Evolutionary conservation across 1,140 invertebrate species (phyloP).

Genomic region (Drosophila mayri): DNA sequence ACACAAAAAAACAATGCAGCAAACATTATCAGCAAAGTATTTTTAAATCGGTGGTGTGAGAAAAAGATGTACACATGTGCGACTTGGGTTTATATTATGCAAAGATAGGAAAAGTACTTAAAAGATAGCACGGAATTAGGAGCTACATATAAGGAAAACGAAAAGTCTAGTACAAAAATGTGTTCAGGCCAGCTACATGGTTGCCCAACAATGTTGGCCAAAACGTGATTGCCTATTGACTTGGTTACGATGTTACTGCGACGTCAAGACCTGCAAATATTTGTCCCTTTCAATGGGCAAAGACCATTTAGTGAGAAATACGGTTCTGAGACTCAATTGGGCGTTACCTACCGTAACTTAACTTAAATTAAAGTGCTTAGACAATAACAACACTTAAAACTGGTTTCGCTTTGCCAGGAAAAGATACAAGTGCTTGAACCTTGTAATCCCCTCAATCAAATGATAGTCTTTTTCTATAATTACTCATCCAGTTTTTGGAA

Average conservation of each 20-base stretch:
- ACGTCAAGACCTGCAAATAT: slow-evolving; percentile 19
- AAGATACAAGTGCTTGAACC: slow-evolving; percentile 13
- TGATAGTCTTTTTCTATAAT: slow-evolving; percentile 15
- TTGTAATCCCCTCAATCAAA: slow-evolving; percentile 21
- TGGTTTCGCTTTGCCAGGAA: slow-evolving; percentile 14
- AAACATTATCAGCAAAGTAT: slow-evolving; percentile 38
- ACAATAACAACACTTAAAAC: slow-evolving; percentile 28
- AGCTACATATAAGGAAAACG: slow-evolving; percentile 1
- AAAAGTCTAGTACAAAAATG: slow-evolving; percentile 19
- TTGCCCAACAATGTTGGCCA: slow-evolving; percentile 12
- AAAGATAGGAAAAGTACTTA: slow-evolving; percentile 51
- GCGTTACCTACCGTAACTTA: slow-evolving; percentile 32
- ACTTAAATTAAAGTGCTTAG: slow-evolving; percentile 17
- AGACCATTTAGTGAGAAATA: slow-evolving; percentile 3
- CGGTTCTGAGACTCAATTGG: neutral
- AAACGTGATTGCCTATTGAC: neutral
- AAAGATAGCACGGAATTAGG: slow-evolving; percentile 18
- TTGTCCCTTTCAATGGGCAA: slow-evolving; percentile 5
- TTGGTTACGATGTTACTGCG: neutral
- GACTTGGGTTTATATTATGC: slow-evolving; percentile 39
- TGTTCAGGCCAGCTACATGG: neutral
- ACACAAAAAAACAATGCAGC: slow-evolving; percentile 32
- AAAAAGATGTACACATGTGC: slow-evolving; percentile 27
- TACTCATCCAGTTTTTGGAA: slow-evolving; percentile 12
- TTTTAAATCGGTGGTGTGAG: slow-evolving; percentile 25